phyloP scores from a whole-genome alignment of 2,797 vertebrate species.

The Lepus townsendii region DNA sequence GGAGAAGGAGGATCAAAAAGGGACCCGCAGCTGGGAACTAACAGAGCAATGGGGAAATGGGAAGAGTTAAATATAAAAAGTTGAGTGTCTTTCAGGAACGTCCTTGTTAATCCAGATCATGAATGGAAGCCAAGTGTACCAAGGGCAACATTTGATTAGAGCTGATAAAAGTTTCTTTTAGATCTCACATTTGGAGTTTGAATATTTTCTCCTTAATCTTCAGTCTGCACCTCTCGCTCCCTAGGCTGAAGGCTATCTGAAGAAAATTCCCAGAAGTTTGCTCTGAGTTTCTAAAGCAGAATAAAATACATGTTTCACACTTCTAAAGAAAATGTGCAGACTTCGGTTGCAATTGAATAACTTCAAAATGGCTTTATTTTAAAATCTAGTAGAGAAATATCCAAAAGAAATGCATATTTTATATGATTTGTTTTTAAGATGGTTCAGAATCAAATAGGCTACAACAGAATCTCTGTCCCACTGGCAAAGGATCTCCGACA shows the following conservation, averaged over 20 bases:
- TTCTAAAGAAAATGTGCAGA: constrained; percentile 60
- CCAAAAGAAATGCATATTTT: constrained; percentile 48
- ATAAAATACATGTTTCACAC: constrained; percentile 47
- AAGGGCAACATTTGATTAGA: constrained; percentile 76
- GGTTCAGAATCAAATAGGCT: constrained; percentile 13
- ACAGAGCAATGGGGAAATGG: constrained; percentile 19
- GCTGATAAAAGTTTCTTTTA: constrained; percentile 60
- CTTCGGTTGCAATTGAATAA: constrained; percentile 35
- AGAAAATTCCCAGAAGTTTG: constrained; percentile 49
- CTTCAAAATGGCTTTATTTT: constrained; percentile 63
- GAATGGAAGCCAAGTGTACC: constrained; percentile 44
- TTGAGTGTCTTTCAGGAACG: constrained; percentile 74
- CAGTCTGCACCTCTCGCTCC: background rate
- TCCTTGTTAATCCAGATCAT: constrained; percentile 74
- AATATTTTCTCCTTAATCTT: constrained; percentile 43
- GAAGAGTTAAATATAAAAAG: constrained; percentile 74
- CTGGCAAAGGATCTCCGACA: background rate
- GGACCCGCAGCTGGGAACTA: constrained; percentile 9
- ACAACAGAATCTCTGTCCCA: background rate
- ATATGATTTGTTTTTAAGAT: constrained; percentile 22
- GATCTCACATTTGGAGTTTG: constrained; percentile 44
- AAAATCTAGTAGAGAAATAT: constrained; percentile 23
- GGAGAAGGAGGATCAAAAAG: background rate
- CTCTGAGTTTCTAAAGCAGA: constrained; percentile 61
- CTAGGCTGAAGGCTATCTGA: constrained; percentile 43